phyloP scores from a whole-genome alignment of 2,888 invertebrate genomes.

The Lithodes maja region DNA sequence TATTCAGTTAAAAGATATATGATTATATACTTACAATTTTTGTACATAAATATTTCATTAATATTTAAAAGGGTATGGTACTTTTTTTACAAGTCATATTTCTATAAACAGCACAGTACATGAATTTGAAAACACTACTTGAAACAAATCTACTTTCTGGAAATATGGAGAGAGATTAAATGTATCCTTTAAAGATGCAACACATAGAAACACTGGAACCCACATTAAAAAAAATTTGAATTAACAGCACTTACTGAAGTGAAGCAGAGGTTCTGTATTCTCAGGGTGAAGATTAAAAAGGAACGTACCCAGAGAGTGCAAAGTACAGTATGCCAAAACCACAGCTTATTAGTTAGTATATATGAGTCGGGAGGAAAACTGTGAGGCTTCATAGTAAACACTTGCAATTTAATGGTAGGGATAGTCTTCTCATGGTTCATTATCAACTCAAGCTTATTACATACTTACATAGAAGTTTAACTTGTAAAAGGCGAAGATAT shows the following conservation, averaged over 20 bases:
- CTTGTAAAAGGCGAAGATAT: too few species aligned
- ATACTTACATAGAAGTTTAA: too few species aligned
- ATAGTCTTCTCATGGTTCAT: background rate
- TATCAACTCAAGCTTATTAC: too few species aligned
- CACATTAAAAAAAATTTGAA: background rate
- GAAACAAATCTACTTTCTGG: background rate
- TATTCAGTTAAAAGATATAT: background rate
- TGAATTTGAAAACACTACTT: background rate
- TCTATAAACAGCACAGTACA: background rate
- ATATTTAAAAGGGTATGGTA: background rate
- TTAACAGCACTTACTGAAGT: background rate
- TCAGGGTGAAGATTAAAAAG: background rate
- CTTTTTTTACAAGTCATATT: background rate
- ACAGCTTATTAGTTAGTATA: background rate
- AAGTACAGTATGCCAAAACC: background rate
- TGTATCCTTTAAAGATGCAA: background rate
- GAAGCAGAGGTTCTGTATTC: background rate
- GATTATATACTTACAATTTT: background rate
- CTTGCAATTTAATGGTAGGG: background rate
- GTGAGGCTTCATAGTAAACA: background rate
- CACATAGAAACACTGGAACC: background rate
- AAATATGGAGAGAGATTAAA: background rate
- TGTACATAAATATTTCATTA: background rate
- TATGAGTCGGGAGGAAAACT: background rate
- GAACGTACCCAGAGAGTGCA: background rate